Conservation (phyloP, 2,113 vertebrate genomes). For the Solenodon paradoxus region DNA sequence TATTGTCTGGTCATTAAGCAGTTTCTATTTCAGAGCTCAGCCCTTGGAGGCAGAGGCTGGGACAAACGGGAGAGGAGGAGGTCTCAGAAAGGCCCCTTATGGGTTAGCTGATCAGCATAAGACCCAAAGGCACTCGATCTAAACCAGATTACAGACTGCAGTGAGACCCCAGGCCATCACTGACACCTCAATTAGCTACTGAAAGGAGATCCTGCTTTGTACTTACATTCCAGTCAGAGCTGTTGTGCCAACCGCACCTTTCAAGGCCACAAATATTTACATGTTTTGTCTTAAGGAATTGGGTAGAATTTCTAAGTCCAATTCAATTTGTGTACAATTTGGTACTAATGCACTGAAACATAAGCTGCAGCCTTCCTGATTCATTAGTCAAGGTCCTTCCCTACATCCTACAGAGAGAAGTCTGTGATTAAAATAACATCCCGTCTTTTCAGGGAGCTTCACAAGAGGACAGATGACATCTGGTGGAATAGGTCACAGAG, state of each 20-base stretch:
- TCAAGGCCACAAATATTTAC: conserved; percentile 98
- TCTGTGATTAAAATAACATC: background rate
- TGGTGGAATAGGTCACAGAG: background rate
- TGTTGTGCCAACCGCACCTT: conserved; percentile 93
- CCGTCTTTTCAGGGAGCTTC: conserved; percentile 17
- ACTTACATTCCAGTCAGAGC: conserved; percentile 92
- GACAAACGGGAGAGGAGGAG: conserved; percentile 81
- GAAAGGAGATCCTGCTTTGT: conserved; percentile 84
- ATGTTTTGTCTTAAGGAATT: conserved; percentile 93
- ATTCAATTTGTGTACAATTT: conserved; percentile 86
- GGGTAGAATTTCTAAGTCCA: conserved; percentile 91
- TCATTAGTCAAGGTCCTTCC: conserved; percentile 72
- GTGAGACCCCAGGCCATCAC: conserved; percentile 84
- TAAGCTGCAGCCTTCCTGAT: conserved; percentile 74
- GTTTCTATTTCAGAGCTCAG: conserved; percentile 89
- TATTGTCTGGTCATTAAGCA: conserved; percentile 92
- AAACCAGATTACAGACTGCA: conserved; percentile 90
- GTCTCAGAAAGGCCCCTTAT: conserved; percentile 83
- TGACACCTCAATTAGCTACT: conserved; percentile 90
- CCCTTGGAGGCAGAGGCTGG: conserved; percentile 75
- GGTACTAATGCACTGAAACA: conserved; percentile 85
- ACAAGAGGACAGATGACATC: background rate
- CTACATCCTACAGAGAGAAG: background rate
- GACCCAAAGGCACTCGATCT: conserved; percentile 89
- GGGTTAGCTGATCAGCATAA: conserved; percentile 84